phyloP scores from a whole-genome alignment of 2,113 vertebrate species.

The Heteronetta atricapilla region DNA sequence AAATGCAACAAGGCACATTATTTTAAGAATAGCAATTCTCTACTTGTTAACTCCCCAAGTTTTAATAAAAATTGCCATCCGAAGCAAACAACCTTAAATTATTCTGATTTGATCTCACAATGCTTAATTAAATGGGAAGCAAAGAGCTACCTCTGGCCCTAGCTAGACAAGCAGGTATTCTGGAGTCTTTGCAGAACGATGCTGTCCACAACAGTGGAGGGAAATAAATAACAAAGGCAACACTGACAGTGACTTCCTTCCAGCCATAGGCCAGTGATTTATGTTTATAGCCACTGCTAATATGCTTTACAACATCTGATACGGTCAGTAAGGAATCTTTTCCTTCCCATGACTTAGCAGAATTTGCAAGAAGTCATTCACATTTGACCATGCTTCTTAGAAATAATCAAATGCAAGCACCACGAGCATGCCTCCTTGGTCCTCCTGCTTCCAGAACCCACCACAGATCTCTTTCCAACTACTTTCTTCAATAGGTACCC shows the following conservation, averaged over 20 bases:
- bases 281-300: neutral
- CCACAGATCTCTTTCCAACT: neutral
- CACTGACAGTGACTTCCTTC: neutral
- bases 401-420: neutral
- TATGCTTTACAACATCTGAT: neutral
- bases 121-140: conserved; percentile 8
- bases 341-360: neutral
- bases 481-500: neutral
- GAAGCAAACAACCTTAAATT: neutral
- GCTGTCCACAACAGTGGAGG: neutral
- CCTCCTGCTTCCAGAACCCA: neutral
- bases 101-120: neutral
- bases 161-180: neutral
- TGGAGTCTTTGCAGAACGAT: neutral
- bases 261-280: rapidly evolving
- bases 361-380: neutral
- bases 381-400: neutral
- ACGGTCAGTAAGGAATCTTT: neutral
- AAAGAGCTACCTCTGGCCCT: neutral
- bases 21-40: neutral
- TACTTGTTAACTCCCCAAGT: neutral
- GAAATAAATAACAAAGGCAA: neutral
- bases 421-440: neutral
- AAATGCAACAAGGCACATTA: neutral
- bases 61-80: neutral